Evolutionary conservation across 2,113 vertebrate species (phyloP).

Genomic region (Cyanistes caeruleus): DNA sequence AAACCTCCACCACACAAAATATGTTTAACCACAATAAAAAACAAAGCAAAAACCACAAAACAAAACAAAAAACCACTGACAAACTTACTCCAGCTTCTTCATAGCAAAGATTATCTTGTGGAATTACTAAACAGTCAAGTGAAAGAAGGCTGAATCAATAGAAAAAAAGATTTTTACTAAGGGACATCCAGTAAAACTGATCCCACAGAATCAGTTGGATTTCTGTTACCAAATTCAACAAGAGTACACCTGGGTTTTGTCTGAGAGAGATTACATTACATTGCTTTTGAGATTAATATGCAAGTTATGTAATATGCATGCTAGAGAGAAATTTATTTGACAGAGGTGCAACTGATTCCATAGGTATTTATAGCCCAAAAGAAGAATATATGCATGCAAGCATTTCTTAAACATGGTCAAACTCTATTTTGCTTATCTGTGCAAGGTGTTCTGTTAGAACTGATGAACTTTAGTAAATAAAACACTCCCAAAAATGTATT

Average conservation of each 20-base stretch:
- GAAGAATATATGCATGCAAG: background rate
- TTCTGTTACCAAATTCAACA: background rate
- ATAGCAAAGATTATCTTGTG: background rate
- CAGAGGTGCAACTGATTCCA: background rate
- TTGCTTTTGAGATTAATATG: background rate
- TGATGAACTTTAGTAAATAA: background rate
- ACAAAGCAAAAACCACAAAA: background rate
- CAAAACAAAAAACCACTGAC: background rate
- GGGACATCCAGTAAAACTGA: background rate
- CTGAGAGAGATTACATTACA: background rate
- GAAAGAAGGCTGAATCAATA: background rate
- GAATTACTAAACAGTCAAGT: background rate
- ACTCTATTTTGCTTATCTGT: background rate
- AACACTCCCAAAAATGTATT: background rate
- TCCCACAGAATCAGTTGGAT: background rate
- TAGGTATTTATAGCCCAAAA: background rate
- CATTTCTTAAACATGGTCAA: background rate
- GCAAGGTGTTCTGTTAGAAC: background rate
- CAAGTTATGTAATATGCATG: background rate
- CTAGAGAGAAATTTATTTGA: background rate
- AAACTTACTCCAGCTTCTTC: background rate
- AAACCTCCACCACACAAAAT: background rate
- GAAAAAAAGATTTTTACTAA: background rate
- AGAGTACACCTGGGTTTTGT: background rate
- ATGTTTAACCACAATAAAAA: background rate